These are phyloP conservation scores for Anticlea derivata DNA, from an alignment of 2,888 invertebrate genomes.

Conservation along the genomic window DNA sequence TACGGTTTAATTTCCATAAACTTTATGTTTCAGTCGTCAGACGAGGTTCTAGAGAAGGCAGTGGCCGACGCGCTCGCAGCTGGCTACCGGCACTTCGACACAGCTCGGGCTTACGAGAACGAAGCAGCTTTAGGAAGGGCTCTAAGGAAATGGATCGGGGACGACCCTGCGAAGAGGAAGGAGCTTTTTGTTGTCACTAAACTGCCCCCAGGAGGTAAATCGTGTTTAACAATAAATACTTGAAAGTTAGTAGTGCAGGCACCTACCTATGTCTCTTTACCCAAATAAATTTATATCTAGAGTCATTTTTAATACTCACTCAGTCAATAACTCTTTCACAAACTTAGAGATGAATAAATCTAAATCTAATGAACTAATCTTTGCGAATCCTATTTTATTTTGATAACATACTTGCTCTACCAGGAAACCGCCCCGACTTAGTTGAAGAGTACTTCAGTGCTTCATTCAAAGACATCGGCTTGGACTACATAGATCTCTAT, in stretches of 20 bases:
- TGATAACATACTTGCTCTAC: slow-evolving; percentile 5
- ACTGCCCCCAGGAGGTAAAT: slow-evolving; percentile 85
- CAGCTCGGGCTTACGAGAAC: slow-evolving; percentile 90
- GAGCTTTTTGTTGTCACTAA: slow-evolving; percentile 94
- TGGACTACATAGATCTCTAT: slow-evolving; percentile 93
- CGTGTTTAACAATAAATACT: too few relatives aligned
- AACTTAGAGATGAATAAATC: too few relatives aligned
- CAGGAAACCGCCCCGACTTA: slow-evolving; percentile 85
- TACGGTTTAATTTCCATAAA: background rate
- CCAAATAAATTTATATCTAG: too few relatives aligned
- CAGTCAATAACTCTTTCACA: too few relatives aligned
- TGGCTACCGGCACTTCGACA: slow-evolving; percentile 93
- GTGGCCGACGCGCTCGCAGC: slow-evolving; percentile 87
- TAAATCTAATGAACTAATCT: too few relatives aligned
- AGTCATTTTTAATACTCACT: too few relatives aligned
- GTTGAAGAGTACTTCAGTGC: slow-evolving; percentile 86
- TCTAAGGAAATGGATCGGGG: slow-evolving; percentile 87
- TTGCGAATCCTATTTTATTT: background rate
- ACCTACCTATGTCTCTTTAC: too few relatives aligned
- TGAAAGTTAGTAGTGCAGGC: too few relatives aligned
- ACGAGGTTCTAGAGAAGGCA: slow-evolving; percentile 86
- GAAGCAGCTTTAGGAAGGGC: slow-evolving; percentile 90
- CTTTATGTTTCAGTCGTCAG: slow-evolving; percentile 81
- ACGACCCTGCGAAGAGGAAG: slow-evolving; percentile 87
- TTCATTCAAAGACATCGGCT: slow-evolving; percentile 87